phyloP scores from a whole-genome alignment of 2,797 vertebrate genomes.

The Pelodytes ibericus region DNA sequence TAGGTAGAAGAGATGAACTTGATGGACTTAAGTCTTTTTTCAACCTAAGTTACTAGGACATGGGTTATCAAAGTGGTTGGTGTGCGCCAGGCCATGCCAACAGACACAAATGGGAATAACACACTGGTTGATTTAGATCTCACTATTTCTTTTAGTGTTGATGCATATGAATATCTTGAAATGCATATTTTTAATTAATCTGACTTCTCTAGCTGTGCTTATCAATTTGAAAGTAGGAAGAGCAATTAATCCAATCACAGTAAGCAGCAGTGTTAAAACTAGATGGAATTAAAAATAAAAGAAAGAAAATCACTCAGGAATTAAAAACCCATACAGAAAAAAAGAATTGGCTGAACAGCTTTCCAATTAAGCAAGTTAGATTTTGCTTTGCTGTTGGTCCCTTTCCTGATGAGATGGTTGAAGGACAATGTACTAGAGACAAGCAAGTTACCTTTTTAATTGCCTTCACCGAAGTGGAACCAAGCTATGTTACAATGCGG shows the following conservation, averaged over 20 bases:
- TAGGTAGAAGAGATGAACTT: too few relatives aligned
- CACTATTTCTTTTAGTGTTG: too few relatives aligned
- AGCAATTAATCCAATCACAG: too few relatives aligned
- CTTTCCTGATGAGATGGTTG: background rate
- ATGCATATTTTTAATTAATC: too few relatives aligned
- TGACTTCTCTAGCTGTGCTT: too few relatives aligned
- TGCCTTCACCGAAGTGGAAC: constrained; percentile 6
- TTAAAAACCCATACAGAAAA: background rate
- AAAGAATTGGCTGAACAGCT: background rate
- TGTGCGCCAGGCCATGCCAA: too few relatives aligned
- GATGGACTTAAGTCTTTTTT: too few relatives aligned
- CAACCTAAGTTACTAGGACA: too few relatives aligned
- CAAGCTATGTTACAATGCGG: background rate
- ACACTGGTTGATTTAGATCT: too few relatives aligned
- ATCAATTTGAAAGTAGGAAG: too few relatives aligned
- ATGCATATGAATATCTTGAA: background rate
- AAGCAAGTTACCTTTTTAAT: constrained; percentile 12
- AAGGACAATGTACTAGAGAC: background rate
- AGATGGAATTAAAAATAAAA: background rate
- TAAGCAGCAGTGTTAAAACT: background rate
- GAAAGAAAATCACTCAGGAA: constrained; percentile 1
- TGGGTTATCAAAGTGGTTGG: too few relatives aligned
- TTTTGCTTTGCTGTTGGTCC: background rate
- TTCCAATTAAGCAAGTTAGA: constrained; percentile 5
- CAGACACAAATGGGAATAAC: too few relatives aligned